Evolutionary conservation across 1,140 invertebrate genomes (phyloP), one percentile per base, ranked within the genome.

Genomic region (Psilanteris sp.): DNA sequence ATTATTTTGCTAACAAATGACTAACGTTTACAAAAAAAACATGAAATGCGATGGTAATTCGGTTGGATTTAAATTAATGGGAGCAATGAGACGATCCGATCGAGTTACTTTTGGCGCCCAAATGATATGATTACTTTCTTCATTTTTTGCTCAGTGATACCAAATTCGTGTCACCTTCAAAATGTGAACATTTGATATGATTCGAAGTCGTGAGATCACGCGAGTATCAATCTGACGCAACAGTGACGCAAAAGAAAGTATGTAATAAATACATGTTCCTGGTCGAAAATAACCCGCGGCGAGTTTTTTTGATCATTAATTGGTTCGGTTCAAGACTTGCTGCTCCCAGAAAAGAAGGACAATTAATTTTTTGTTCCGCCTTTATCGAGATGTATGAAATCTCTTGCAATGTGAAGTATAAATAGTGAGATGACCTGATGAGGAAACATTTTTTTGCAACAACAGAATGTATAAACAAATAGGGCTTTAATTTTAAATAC

Each of bases 261-360:
- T 50, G 52, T 43, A 68, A 68, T 68, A 68, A 68, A 59, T 59
- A 52, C 24, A 31, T 22, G 14, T 34, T 18, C 14, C 24, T 32
- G 52, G 57, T 34, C 41, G 57, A 68, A 55, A 68, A 50, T 57
- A 39, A 39, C 50, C 64, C 24, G 64, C 64, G 43, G 64, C 64
- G 43, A 37, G 14, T 55, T 57, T 68, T 41, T 54, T 44, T 11
- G 32, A 41, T 41, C 64, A 68, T 57, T 68, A 68, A 68, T 68
- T 68, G 52, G 50, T 22, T 52, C 13, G 18, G 10, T 9, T 44
- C 13, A 13, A 32, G 27, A 41, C 32, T 29, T 10, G 32, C 13
- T 32, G 26, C 39, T 16, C 32, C 15, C 26, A 57, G 54, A 6
- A 43, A 59, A 26, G 39, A 36, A 2, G 22, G 22, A 46, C 41